Evolutionary conservation across 2,888 invertebrate genomes (phyloP).

Genomic region (Melieria picta): DNA sequence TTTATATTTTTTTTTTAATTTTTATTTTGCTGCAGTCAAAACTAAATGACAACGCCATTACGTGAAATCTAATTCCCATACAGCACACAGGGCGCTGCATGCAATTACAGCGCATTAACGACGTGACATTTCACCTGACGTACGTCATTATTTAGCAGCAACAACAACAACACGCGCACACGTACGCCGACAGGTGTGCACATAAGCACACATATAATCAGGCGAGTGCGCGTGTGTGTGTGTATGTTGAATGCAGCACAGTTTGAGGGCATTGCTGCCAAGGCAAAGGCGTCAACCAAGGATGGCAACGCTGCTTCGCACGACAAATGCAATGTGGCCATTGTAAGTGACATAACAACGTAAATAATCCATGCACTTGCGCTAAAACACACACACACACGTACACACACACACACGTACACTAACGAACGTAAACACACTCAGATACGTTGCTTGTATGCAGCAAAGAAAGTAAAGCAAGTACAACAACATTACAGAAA

Average conservation of each 20-base stretch:
- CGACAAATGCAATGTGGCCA: no score
- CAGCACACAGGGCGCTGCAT: constrained; percentile 6
- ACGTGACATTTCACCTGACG: constrained; percentile 45
- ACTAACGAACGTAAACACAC: not conserved
- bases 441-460: not conserved
- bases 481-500: no score
- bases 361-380: no score
- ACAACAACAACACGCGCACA: not conserved
- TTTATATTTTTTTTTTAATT: no score
- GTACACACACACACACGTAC: not conserved
- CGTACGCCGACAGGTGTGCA: not conserved
- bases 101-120: constrained; percentile 48
- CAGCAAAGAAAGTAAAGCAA: no score
- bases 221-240: not conserved
- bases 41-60: no score
- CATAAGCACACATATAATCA: not conserved
- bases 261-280: no score
- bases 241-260: not conserved
- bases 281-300: no score
- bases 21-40: no score
- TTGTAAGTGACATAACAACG: no score
- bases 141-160: constrained; percentile 33
- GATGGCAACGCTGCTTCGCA: no score
- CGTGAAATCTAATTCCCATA: no score
- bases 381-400: not conserved